These are phyloP conservation scores for Tonatia bakeri DNA, from an alignment of 2,113 vertebrate genomes.

Conservation along the genomic window DNA sequence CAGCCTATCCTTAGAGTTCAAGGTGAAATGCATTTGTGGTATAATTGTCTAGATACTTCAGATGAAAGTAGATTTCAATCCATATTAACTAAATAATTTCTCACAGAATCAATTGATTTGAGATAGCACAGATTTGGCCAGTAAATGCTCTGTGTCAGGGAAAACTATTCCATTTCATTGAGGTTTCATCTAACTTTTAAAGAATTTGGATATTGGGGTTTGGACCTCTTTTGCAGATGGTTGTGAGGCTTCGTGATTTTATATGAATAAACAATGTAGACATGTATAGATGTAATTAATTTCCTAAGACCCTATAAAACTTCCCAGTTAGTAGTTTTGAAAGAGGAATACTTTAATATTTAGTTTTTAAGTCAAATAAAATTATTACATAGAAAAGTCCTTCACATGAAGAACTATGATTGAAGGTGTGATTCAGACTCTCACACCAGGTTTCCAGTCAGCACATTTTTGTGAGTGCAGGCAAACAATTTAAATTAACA, in stretches of 20 bases:
- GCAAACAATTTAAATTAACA: conserved; percentile 10
- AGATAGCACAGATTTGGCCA: neutral
- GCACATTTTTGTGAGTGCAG: neutral
- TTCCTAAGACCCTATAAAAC: conserved; percentile 24
- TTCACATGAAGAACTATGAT: conserved; percentile 23
- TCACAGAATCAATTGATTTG: neutral
- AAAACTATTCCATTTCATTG: neutral
- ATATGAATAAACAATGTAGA: neutral
- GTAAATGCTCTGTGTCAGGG: neutral
- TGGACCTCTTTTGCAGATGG: neutral
- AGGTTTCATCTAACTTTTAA: neutral
- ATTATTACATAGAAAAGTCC: conserved; percentile 38
- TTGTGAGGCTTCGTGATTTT: neutral
- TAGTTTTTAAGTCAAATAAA: conserved; percentile 52
- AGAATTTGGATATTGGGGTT: neutral
- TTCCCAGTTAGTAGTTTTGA: neutral
- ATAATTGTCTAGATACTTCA: neutral
- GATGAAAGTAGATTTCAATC: neutral
- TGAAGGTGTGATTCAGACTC: conserved; percentile 18
- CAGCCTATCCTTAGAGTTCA: neutral
- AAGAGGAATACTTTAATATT: neutral
- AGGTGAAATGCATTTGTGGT: neutral
- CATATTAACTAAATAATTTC: neutral
- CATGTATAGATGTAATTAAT: neutral
- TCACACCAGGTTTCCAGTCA: neutral